Evolutionary conservation across 2,113 vertebrate genomes (phyloP).

Genomic region (Aix galericulata): DNA sequence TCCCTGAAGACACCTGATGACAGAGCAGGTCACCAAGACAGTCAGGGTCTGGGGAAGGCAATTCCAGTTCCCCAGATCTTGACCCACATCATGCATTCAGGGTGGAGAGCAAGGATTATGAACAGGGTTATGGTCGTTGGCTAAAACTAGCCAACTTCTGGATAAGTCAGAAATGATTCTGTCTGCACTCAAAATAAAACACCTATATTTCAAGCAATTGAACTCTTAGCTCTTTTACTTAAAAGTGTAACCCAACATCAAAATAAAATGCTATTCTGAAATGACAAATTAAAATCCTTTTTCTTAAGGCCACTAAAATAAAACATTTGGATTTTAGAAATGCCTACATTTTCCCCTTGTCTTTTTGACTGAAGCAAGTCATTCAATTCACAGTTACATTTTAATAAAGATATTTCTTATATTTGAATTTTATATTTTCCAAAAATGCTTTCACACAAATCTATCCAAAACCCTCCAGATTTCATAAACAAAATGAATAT

Average conservation of each 20-base stretch:
- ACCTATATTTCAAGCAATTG: neutral
- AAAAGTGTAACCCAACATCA: neutral
- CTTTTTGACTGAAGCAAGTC: neutral
- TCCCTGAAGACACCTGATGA: neutral
- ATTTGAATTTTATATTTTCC: neutral
- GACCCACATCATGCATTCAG: neutral
- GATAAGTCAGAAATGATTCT: neutral
- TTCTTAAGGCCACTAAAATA: neutral
- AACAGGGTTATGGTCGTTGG: neutral
- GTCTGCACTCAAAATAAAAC: neutral
- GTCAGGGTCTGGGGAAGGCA: neutral
- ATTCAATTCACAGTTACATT: neutral
- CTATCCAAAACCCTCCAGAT: neutral
- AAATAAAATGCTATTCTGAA: neutral
- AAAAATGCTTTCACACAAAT: neutral
- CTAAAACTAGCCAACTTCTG: neutral
- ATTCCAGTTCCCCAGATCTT: neutral
- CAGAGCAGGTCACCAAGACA: neutral
- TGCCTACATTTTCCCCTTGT: neutral
- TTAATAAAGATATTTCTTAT: neutral
- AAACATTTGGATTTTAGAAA: neutral
- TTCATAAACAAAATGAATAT: neutral
- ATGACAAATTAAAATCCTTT: neutral
- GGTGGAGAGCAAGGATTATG: neutral
- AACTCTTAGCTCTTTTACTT: neutral